Base-by-base conservation (phyloP, 1,140 invertebrate genomes). In the Scaptomyza montana region DNA sequence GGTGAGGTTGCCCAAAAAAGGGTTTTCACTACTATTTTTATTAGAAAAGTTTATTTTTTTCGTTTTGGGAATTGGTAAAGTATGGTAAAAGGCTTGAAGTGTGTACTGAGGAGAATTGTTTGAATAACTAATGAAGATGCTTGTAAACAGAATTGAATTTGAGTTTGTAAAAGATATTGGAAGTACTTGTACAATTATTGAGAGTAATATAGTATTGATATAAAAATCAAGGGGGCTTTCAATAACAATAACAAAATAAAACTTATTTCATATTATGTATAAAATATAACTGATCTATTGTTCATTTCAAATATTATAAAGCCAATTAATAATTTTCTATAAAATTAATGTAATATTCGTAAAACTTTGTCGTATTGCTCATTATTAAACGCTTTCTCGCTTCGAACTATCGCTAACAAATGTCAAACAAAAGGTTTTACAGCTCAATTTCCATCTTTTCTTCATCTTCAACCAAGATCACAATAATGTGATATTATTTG, bases 91-190 rank as follows among this genome's bases (percentile, higher is more conserved):
- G 55, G 49, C 59, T 72, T 73, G 13, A 41, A 73, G 70, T 67
- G 63, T 36, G 7, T 36, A 9, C 45, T 57, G 25, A 46, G 21
- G 36, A 64, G 36, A 39, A 39, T 46, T 72, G 69, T 67, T 56
- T 72, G 55, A 59, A 72, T 72, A 61, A 67, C 55, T 72, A 72
- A 72, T 72, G 62, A 72, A 67, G 63, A 16, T 72, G 69, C 69
- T 73, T 54, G 13, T 16, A 51, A 5, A 36, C 8, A 39, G 41
- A 46, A 67, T 67, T 30, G n/a, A 53, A 60, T 72, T 60, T 9
- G 21, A 67, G 66, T 66, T 25, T 67, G 55, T 67, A 60, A 68
- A 30, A 61, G 57, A 73, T 68, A 73, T 71, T 57, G 28, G 68
- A 5, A 5, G 36, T 54, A 10, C 53, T 43, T 56, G 4, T 10